Evolutionary conservation across 2,113 vertebrate species (phyloP), one percentile per base, ranked within the genome.

Genomic region (Scalopus aquaticus): DNA sequence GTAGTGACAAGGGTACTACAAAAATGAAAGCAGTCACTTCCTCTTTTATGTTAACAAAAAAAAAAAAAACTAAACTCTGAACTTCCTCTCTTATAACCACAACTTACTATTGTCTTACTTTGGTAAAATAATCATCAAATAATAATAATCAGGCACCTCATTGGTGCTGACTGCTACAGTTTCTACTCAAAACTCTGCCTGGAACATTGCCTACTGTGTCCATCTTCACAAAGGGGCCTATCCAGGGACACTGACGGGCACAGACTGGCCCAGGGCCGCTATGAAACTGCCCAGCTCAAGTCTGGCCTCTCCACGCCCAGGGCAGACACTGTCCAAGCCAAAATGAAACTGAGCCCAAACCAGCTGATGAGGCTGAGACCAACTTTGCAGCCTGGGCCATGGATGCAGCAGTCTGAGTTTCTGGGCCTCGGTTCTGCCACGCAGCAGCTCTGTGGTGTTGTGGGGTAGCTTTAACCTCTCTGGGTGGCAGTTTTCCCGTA

Each of bases 41-140:
- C 97, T 95, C 97, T 95, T 97, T 96, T 80, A 90, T 58, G 54
- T 95, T 88, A 73, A 95, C 79, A 73, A 51, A 67, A 51, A 64
- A 44, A 84, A 42, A 24, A 7, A 28, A 9, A 5, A 80, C 78
- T 95, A 93, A 97, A 94, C 95, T 95, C 90, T 97, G 95, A 96
- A 97, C 97, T 97, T 97, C 97, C 96, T 96, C 64, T 89, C 93
- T 95, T 44, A 32, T 76, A 96, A 97, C 97, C 97, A 90, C 97
- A 97, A 80, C 88, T 96, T 97, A 97, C 95, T 96, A 97, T 90
- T 85, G 73, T 92, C 95, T 96, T 91, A 93, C 87, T 93, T 93
- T 22, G 76, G 90, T 90, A 89, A 93, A 90, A 93, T 60, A 5
- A 72, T 42, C 70, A n/a, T 69, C 56, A 39, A 88, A 67, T 42